Evolutionary conservation across 2,888 invertebrate species (phyloP).

Genomic region (Phaonia tiefii): DNA sequence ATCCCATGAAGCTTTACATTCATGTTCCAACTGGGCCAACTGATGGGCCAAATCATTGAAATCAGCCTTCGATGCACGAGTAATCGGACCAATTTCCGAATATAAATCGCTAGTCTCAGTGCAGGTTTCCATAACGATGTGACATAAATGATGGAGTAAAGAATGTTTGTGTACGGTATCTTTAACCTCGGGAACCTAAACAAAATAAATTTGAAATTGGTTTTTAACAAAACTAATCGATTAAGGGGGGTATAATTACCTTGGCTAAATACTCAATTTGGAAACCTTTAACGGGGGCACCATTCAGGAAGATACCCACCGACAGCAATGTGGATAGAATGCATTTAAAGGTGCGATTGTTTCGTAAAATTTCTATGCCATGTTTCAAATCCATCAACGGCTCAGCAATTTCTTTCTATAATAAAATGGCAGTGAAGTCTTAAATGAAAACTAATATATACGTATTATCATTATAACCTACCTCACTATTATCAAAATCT

Average conservation of each 20-base stretch:
- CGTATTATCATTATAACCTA: constrained; percentile 78
- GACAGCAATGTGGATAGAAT: constrained; percentile 96
- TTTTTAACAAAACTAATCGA: not conserved
- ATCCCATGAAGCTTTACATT: constrained; percentile 99
- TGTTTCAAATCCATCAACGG: constrained; percentile 99
- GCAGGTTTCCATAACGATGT: constrained; percentile 98
- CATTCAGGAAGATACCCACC: constrained; percentile 98
- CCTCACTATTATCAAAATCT: constrained; percentile 98
- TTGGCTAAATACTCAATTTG: constrained; percentile 98
- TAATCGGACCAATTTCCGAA: constrained; percentile 96
- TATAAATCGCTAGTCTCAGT: constrained; percentile 98
- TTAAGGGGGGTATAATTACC: constrained; percentile 72
- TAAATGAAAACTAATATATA: not conserved
- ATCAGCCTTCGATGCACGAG: constrained; percentile 95
- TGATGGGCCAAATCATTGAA: constrained; percentile 95
- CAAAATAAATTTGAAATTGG: not conserved
- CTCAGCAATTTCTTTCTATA: constrained; percentile 96
- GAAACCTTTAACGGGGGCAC: constrained; percentile 95
- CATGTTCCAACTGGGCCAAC: constrained; percentile 93
- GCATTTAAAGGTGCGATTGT: constrained; percentile 96
- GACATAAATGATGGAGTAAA: constrained; percentile 96
- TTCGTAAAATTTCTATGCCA: constrained; percentile 94
- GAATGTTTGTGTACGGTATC: constrained; percentile 99
- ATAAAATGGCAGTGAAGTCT: constrained; percentile 58
- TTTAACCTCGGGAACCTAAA: constrained; percentile 96